A percentile compares a stretch with the other conserved stretches of the same genome.
These are phyloP conservation scores for Mustela erminea DNA, from an alignment of 2,797 vertebrate genomes.

Conservation along the genomic window DNA sequence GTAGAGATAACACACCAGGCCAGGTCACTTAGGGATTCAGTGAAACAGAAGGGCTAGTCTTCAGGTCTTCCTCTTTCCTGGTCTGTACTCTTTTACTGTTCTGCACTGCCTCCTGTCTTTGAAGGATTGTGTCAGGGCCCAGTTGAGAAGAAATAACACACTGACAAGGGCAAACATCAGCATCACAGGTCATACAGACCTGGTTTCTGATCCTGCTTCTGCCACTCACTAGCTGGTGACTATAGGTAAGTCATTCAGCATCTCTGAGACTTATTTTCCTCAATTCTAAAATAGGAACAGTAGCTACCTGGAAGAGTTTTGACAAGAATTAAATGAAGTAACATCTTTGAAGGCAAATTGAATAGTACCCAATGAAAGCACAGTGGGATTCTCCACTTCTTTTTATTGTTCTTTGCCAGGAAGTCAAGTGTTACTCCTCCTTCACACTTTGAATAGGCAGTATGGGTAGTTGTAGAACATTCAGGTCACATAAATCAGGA, in stretches of 20 bases:
- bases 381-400: background rate
- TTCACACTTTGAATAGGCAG: slow-evolving; percentile 17
- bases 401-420: background rate
- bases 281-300: background rate
- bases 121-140: background rate
- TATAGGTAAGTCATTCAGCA: background rate
- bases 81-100: background rate
- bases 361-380: background rate
- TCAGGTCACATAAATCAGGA: background rate
- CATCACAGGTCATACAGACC: background rate
- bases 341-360: background rate
- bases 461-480: background rate
- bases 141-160: background rate
- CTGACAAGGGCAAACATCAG: background rate
- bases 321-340: background rate
- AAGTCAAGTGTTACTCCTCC: background rate
- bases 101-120: background rate
- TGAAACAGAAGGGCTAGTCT: background rate
- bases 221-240: slow-evolving; percentile 21
- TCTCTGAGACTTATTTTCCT: slow-evolving; percentile 17
- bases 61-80: background rate
- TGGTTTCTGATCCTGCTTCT: background rate
- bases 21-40: background rate
- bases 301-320: background rate
- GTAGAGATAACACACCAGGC: background rate